Conservation (phyloP, 2,888 invertebrate species). For the Leucozona laternaria region DNA sequence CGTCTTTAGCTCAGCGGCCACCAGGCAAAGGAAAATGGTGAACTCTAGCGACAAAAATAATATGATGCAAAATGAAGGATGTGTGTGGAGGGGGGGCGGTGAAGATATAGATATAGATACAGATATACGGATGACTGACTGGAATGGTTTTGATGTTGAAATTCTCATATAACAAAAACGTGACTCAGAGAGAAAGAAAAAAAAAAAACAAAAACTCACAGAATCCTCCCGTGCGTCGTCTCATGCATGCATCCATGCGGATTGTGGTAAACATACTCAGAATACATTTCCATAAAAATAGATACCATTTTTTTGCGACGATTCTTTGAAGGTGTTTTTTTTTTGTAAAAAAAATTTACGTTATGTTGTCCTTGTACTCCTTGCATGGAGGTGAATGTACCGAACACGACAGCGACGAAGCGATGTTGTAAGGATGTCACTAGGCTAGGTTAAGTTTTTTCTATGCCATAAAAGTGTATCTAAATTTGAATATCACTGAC, state of each 20-base stretch:
- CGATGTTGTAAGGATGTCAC: constrained; percentile 60
- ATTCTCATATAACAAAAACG: constrained; percentile 47
- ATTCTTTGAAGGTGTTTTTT: constrained; percentile 29
- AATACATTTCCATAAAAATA: constrained; percentile 70
- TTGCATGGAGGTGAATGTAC: constrained; percentile 63
- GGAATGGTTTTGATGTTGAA: constrained; percentile 36
- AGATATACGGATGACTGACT: constrained; percentile 23
- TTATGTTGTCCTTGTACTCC: constrained; percentile 59
- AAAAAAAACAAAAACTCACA: neutral
- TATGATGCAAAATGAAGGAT: constrained; percentile 62
- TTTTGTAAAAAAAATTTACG: constrained; percentile 24
- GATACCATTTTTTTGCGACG: constrained; percentile 41
- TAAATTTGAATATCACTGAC: constrained; percentile 56
- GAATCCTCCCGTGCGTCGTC: constrained; percentile 34
- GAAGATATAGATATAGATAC: no score
- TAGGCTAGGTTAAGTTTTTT: constrained; percentile 22
- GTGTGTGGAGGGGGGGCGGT: no score
- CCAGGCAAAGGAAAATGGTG: constrained; percentile 25
- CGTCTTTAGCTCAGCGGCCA: neutral
- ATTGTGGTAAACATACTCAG: constrained; percentile 64
- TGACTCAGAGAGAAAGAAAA: constrained; percentile 43
- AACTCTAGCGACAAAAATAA: constrained; percentile 69
- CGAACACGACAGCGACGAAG: constrained; percentile 2
- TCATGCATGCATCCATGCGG: constrained; percentile 46
- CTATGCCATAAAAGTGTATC: constrained; percentile 23